Evolutionary conservation across 2,113 vertebrate genomes (phyloP).

Genomic region (Entomyzon cyanotis): DNA sequence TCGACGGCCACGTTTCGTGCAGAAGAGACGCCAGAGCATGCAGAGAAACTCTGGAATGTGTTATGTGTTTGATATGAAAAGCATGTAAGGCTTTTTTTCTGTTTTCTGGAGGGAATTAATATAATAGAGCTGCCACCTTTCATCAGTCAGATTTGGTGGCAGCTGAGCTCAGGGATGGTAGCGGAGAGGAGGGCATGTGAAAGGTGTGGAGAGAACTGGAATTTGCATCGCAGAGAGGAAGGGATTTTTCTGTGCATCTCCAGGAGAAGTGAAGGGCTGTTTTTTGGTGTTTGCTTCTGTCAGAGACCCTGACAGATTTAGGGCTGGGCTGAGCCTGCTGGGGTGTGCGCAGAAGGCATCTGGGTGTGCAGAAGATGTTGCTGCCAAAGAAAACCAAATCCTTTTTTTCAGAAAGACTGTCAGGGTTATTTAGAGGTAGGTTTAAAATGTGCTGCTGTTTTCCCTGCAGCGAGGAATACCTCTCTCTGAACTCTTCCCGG

Average conservation of each 20-base stretch:
- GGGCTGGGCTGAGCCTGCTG: not conserved
- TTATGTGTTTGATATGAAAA: slow-evolving; percentile 12
- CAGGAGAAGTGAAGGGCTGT: not conserved
- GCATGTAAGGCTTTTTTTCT: not conserved
- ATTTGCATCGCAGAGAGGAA: not conserved
- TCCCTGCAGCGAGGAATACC: slow-evolving; percentile 1
- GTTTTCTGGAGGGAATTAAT: slow-evolving; percentile 54
- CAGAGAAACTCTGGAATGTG: not conserved
- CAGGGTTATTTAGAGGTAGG: slow-evolving; percentile 25
- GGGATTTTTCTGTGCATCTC: not conserved
- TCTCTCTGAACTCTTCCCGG: not conserved
- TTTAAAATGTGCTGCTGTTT: not conserved
- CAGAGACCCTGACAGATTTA: not conserved
- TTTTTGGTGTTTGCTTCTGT: not conserved
- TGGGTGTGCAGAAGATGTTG: not conserved
- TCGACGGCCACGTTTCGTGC: not conserved
- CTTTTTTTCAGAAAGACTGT: not conserved
- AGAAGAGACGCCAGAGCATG: not conserved
- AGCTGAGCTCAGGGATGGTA: not conserved
- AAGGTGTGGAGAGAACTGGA: slow-evolving; percentile 29
- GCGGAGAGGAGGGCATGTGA: not conserved
- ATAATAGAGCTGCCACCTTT: slow-evolving; percentile 55
- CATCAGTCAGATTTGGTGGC: slow-evolving; percentile 52
- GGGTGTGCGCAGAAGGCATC: not conserved
- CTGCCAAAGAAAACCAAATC: not conserved